A percentile compares a stretch with the other conserved stretches of the same genome.
These are phyloP conservation scores for Agelastica alni DNA, from an alignment of 2,888 invertebrate species.

Conservation along the genomic window DNA sequence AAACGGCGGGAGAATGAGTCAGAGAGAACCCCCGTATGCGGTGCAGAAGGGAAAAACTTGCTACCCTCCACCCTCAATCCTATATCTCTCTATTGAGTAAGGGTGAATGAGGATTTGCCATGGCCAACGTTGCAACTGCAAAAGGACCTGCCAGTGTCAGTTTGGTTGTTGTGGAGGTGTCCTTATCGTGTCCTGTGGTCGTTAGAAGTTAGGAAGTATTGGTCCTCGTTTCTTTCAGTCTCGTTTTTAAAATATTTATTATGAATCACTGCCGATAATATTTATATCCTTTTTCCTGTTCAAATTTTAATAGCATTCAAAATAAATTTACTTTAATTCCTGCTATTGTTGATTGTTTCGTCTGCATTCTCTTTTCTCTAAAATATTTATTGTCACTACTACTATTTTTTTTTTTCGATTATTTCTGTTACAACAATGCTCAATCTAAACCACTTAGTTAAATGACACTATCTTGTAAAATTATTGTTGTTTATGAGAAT, in stretches of 20 bases:
- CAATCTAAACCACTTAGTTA: slow-evolving; percentile 25
- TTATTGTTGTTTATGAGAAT: slow-evolving; percentile 23
- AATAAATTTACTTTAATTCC: too few species aligned
- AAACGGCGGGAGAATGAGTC: slow-evolving; percentile 49
- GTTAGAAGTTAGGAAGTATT: slow-evolving; percentile 46
- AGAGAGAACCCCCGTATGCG: slow-evolving; percentile 39
- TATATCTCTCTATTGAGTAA: slow-evolving; percentile 52
- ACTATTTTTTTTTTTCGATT: too few species aligned
- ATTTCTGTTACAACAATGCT: slow-evolving; percentile 9
- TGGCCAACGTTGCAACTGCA: slow-evolving; percentile 52
- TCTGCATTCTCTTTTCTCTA: too few species aligned
- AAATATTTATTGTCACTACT: too few species aligned
- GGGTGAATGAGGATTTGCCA: slow-evolving; percentile 54
- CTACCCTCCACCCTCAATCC: slow-evolving; percentile 40
- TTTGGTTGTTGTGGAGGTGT: slow-evolving; percentile 57
- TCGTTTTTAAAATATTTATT: slow-evolving; percentile 8
- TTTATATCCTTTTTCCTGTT: too few species aligned
- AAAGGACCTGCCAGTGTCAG: slow-evolving; percentile 55
- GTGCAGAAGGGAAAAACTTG: slow-evolving; percentile 41
- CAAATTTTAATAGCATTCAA: too few species aligned
- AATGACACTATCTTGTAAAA: slow-evolving; percentile 15
- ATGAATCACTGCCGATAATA: too few species aligned
- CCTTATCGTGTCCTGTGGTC: slow-evolving; percentile 53
- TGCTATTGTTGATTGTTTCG: too few species aligned
- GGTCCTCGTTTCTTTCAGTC: slow-evolving; percentile 15